These are phyloP conservation scores for Cantharis flavilabris DNA, from an alignment of 2,888 invertebrate species.

Conservation along the genomic window DNA sequence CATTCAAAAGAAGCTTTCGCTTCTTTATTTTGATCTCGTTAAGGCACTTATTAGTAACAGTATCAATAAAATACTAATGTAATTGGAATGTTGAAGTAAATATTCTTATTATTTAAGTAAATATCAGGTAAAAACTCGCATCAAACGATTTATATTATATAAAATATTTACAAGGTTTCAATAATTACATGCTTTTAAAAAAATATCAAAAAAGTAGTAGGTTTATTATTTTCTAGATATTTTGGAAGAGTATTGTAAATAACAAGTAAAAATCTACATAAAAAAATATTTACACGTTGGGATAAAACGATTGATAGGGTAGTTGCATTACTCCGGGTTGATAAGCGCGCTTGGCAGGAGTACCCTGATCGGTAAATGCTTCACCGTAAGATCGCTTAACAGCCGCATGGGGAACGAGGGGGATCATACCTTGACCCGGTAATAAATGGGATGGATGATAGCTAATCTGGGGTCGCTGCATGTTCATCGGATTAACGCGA, in stretches of 20 bases:
- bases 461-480: conserved; percentile 38
- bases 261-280: not conserved
- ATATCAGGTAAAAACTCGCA: not conserved
- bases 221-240: not conserved
- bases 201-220: not conserved
- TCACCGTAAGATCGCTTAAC: conserved; percentile 55
- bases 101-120: not conserved
- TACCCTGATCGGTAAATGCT: conserved; percentile 50
- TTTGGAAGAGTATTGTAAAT: not conserved
- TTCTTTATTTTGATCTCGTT: not conserved
- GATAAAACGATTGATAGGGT: conserved; percentile 51
- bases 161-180: not conserved
- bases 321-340: conserved; percentile 46
- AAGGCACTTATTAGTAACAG: conserved; percentile 7
- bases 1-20: not conserved
- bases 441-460: conserved; percentile 42
- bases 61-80: not conserved
- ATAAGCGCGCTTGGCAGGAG: conserved; percentile 51
- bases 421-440: conserved; percentile 43
- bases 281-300: conserved; percentile 46
- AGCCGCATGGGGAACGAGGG: conserved; percentile 48
- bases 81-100: conserved; percentile 14
- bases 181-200: not conserved
- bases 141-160: not conserved
- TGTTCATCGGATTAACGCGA: conserved; percentile 35